Base-by-base conservation (phyloP, 2,113 vertebrate species). In the Proterorhinus semilunaris region DNA sequence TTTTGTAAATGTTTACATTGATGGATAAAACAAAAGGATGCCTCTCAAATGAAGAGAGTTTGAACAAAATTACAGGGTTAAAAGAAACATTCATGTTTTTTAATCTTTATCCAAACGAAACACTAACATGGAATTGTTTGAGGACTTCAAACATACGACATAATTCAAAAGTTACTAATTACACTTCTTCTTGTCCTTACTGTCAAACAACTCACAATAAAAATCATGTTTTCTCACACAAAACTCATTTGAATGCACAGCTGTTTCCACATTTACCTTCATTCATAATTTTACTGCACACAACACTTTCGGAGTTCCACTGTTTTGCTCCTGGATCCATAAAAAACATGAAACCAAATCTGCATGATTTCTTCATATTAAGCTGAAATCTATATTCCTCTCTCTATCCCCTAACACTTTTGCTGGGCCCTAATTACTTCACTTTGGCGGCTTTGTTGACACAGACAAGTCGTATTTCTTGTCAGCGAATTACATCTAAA, bases 401-500 rank as follows among this genome's bases (percentile, higher is more conserved):
- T 48, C 21, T 53, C 58, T 8, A 21, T 42, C 8, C 2, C 13
- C 58, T 17, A 62, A 50, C 49, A 49, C 27, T 36, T 64, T 52
- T 51, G 45, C 36, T 54, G 65, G 46, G 47, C 48, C 27, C 71
- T 62, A 46, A 53, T 52, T 21, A 11, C 49, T 62, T 11, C 17
- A 16, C 1, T n/a, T 71, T 44, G 48, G 49, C 27, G 6, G 55
- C 55, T 64, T 55, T 62, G 54, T 54, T 68, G 48, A 64, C 64
- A 65, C 5, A 21, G 15, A 55, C 52, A n/a, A 62, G 55, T 66
- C 6, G 17, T 49, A 61, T 65, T 68, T 62, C 51, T 51, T 17
- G 1, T 57, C 27, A 58, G 50, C 46, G 57, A 51, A 62, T 61
- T 55, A n/a, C 43, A 59, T 70, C 62, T 16, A 48, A 64, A 70